phyloP scores from a whole-genome alignment of 37 sponge, comb jelly and placozoan genomes.

The Crambe crambe region DNA sequence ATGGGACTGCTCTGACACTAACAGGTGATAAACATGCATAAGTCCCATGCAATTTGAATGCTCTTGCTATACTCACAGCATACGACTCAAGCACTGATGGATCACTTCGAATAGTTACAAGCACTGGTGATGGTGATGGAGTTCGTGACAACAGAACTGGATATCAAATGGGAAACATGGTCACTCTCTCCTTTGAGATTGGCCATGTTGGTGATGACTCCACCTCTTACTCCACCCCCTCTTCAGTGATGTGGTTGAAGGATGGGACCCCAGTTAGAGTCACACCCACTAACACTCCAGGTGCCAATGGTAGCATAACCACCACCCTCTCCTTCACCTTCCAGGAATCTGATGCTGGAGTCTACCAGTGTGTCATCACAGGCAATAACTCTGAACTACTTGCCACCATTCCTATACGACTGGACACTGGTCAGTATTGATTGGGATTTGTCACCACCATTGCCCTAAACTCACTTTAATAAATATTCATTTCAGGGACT shows the following conservation, averaged over 20 bases:
- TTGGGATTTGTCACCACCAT: no score
- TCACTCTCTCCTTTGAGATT: not conserved
- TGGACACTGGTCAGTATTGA: conserved; percentile 39
- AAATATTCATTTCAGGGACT: conserved; percentile 2
- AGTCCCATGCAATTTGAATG: no score
- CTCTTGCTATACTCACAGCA: not conserved
- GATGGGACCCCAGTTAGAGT: conserved; percentile 8
- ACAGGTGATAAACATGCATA: conserved; percentile 11
- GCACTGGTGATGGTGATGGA: not conserved
- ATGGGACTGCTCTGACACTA: conserved; percentile 1
- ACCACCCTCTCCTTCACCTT: conserved; percentile 15
- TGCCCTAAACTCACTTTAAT: not conserved
- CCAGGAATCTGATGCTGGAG: conserved; percentile 22
- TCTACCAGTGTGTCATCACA: conserved; percentile 52
- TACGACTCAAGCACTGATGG: not conserved
- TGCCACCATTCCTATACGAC: conserved; percentile 19
- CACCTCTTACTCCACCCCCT: not conserved
- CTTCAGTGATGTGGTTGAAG: conserved; percentile 32
- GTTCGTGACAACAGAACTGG: not conserved
- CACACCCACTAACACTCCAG: not conserved
- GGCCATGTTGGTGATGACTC: not conserved
- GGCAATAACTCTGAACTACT: conserved; percentile 15
- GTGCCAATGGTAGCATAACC: not conserved
- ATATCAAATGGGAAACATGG: not conserved
- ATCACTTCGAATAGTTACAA: not conserved